Percentiles rank a stretch among this genome's conserved stretches.
Evolutionary conservation across 1,140 invertebrate species (phyloP).

Genomic region (Gonatopus flavifemur): DNA sequence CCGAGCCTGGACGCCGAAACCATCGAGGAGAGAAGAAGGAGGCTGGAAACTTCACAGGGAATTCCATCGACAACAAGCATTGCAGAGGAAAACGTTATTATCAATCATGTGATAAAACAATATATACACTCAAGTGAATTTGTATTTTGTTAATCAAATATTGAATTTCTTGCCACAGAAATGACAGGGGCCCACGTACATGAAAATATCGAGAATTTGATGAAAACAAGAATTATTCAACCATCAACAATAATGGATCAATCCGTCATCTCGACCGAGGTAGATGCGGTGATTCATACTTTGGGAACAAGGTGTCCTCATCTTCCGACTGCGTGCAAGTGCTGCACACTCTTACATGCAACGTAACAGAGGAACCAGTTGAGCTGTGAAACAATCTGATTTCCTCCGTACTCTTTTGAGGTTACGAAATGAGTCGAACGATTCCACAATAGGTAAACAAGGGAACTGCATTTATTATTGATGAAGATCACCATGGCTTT

Average conservation of each 20-base stretch:
- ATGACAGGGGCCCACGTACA: slow-evolving; percentile 23
- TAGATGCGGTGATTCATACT: slow-evolving; percentile 20
- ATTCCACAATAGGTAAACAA: slow-evolving; percentile 45
- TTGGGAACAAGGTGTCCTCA: slow-evolving; percentile 15
- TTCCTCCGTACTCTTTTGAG: slow-evolving; percentile 39
- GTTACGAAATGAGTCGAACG: slow-evolving; percentile 35
- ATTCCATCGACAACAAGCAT: slow-evolving; percentile 50
- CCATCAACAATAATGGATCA: too few relatives aligned
- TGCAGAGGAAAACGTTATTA: slow-evolving; percentile 46
- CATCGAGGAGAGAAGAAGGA: slow-evolving; percentile 49
- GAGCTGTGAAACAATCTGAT: slow-evolving; percentile 18
- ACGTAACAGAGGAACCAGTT: slow-evolving; percentile 7
- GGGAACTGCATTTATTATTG: too few relatives aligned
- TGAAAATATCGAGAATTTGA: slow-evolving; percentile 23
- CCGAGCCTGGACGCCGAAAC: slow-evolving; percentile 49
- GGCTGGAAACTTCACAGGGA: slow-evolving; percentile 47
- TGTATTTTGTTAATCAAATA: background rate
- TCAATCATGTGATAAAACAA: background rate
- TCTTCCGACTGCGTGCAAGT: slow-evolving; percentile 25
- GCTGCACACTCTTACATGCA: slow-evolving; percentile 34
- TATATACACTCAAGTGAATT: background rate
- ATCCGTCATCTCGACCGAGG: slow-evolving; percentile 15
- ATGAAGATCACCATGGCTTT: too few relatives aligned
- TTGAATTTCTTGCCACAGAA: slow-evolving; percentile 24
- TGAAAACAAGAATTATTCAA: slow-evolving; percentile 21